Evolutionary conservation across 2,888 invertebrate species (phyloP).

Genomic region (Rotaria sp.): DNA sequence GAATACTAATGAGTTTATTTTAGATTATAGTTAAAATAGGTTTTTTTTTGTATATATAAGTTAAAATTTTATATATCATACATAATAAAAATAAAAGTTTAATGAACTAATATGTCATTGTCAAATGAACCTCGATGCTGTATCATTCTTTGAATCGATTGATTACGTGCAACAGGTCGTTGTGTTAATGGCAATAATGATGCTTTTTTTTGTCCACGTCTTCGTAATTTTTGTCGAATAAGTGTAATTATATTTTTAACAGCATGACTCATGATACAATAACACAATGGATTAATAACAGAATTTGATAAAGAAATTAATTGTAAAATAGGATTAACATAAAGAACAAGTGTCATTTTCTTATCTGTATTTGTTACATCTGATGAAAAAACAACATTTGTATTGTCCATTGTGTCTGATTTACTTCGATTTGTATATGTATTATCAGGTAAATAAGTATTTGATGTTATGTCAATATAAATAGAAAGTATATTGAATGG

Average conservation of each 20-base stretch:
- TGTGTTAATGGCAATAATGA: not conserved
- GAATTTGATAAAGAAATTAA: conserved; percentile 39
- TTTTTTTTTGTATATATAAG: no score
- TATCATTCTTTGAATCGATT: not conserved
- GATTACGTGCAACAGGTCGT: not conserved
- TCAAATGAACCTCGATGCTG: not conserved
- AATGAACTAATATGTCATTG: not conserved
- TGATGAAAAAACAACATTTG: not conserved
- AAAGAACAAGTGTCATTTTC: conserved; percentile 31
- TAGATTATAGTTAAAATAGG: no score
- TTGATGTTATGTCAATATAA: conserved; percentile 36
- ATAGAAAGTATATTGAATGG: conserved; percentile 35
- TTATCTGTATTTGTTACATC: not conserved
- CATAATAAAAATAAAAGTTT: not conserved
- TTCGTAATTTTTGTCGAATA: not conserved
- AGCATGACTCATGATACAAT: conserved; percentile 34
- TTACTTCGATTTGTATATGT: not conserved
- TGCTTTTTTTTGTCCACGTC: not conserved
- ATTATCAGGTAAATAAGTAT: conserved; percentile 27
- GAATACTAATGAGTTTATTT: no score
- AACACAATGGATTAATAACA: conserved; percentile 40
- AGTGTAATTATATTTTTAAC: conserved; percentile 34
- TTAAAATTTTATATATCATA: no score
- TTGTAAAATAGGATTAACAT: conserved; percentile 37
- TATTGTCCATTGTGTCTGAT: not conserved